These are phyloP conservation scores for Dendrocincla fuliginosa DNA, from an alignment of 2,797 vertebrate species.

Conservation along the genomic window DNA sequence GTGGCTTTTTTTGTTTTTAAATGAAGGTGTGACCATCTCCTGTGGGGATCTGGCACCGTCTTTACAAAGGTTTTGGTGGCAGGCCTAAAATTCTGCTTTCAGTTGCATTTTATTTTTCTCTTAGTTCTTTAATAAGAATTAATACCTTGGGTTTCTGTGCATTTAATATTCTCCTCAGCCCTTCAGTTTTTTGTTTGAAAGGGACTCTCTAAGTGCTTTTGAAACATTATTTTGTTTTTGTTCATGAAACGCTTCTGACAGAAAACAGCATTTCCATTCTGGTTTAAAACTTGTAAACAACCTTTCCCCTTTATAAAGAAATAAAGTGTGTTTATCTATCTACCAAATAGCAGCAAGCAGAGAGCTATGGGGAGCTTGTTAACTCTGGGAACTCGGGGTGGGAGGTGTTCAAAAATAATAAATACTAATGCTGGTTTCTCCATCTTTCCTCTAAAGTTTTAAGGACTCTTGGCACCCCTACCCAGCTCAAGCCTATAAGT, in stretches of 20 bases:
- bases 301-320: constrained; percentile 24
- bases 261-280: constrained; percentile 36
- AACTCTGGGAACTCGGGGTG: neutral
- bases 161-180: neutral
- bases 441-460: neutral
- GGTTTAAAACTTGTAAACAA: constrained; percentile 48
- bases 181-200: constrained; percentile 28
- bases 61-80: neutral
- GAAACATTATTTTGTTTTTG: constrained; percentile 1
- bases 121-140: constrained; percentile 23
- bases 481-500: neutral
- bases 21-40: neutral
- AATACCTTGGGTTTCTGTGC: neutral
- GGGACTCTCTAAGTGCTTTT: constrained; percentile 34
- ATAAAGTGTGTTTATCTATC: constrained; percentile 27
- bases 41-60: neutral
- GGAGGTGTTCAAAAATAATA: constrained; percentile 12
- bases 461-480: neutral
- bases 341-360: neutral
- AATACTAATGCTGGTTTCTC: neutral
- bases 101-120: neutral
- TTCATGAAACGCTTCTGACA: neutral
- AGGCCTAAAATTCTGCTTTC: neutral
- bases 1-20: neutral
- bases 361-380: constrained; percentile 34